Conservation (phyloP, 2,113 vertebrate genomes). For the Carettochelys insculpta region DNA sequence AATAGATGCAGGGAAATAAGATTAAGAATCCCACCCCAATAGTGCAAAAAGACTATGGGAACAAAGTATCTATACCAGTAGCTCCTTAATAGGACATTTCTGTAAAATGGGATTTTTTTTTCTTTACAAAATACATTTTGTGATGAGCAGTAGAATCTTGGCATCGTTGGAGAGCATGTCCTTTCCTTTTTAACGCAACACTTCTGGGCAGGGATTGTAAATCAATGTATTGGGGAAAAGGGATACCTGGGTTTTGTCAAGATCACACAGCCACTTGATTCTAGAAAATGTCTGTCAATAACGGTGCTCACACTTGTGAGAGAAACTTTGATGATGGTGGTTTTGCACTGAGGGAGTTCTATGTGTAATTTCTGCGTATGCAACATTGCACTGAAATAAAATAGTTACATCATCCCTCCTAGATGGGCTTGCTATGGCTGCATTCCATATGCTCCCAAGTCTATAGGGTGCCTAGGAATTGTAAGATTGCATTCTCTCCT, state of each 20-base stretch:
- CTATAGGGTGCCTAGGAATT: not conserved
- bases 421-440: not conserved
- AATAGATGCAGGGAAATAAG: not conserved
- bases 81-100: not conserved
- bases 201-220: not conserved
- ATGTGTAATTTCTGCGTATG: slow-evolving; percentile 34
- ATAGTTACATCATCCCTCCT: fast-evolving
- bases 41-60: not conserved
- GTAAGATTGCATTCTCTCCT: not conserved
- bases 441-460: not conserved
- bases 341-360: not conserved
- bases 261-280: not conserved
- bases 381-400: not conserved
- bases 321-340: not conserved
- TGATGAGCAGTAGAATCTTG: not conserved
- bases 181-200: not conserved
- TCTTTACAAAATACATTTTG: not conserved
- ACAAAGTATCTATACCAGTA: not conserved
- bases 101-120: not conserved
- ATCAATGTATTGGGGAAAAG: not conserved
- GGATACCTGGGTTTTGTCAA: not conserved
- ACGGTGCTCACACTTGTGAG: not conserved
- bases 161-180: not conserved
- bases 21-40: not conserved
- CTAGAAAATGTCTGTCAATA: not conserved